Evolutionary conservation across 2,113 vertebrate genomes (phyloP), one percentile per base, ranked within the genome.

Genomic region (Oxygymnocypris stewartii): DNA sequence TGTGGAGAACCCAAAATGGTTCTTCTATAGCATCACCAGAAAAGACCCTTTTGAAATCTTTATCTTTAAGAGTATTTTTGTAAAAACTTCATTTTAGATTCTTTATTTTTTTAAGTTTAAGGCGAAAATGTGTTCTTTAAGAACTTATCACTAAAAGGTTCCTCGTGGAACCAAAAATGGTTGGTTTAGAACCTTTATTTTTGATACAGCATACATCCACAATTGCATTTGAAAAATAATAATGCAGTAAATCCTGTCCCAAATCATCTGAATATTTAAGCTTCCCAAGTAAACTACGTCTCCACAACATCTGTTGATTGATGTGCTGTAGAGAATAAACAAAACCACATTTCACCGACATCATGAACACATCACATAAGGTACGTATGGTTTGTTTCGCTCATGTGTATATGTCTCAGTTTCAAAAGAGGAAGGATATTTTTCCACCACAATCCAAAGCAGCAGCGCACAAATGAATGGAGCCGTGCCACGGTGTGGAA

Each of bases 401-500:
- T 73, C 44, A 51, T 47, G 37, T 79, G 61, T 75, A 51, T 78
- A 35, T 44, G 79, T 78, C 81, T 79, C 74, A 57, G 82, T 47
- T 69, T 71, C 59, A 75, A 57, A 73, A 82, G 65, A 88, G 65
- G 83, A 61, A 59, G 82, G 59, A 35, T 71, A 37, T 37, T 44
- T 71, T 47, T 13, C 65, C 81, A 83, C 81, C 81, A 37, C 81
- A 44, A 71, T 83, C 44, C 79, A 65, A 67, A 47, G 61, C 12
- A 82, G 37, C 57, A 65, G 84, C 69, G 59, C 69, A 59, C 40
- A 67, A 40, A 47, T 69, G 67, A 79, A 20, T 25, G 42, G 28
- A 82, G 86, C 86, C 87, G 89, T 86, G 16, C 89, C 37, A 86
- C 40, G 84, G 78, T 47, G 28, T 40, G 82, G 59, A 85, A 85